Percentiles rank a stretch among this genome's conserved stretches.
Evolutionary conservation across 2,113 vertebrate genomes (phyloP).

Genomic region (Ammodytes marinus): DNA sequence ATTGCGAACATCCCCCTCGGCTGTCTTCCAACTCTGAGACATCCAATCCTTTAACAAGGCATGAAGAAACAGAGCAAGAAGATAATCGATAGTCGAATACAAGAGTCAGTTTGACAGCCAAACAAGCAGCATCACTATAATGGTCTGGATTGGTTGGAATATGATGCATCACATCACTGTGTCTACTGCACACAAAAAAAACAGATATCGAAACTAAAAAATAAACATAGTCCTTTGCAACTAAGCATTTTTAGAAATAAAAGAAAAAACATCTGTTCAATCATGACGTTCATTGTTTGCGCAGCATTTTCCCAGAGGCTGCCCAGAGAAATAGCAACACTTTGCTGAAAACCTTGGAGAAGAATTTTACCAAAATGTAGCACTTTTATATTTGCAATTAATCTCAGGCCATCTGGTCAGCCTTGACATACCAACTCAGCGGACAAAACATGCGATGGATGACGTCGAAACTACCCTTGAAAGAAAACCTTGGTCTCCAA

Average conservation of each 20-base stretch:
- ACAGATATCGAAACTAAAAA: not conserved
- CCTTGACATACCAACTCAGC: slow-evolving; percentile 64
- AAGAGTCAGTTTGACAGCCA: slow-evolving; percentile 26
- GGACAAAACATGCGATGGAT: slow-evolving; percentile 68
- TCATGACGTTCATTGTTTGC: not conserved
- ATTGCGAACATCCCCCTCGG: not conserved
- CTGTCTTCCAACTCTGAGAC: not conserved
- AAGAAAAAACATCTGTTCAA: not conserved
- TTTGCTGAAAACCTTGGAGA: slow-evolving; percentile 37
- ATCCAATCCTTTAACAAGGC: slow-evolving; percentile 16
- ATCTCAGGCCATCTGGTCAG: slow-evolving; percentile 57
- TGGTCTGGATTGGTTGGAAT: slow-evolving; percentile 11
- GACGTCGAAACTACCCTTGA: slow-evolving; percentile 73
- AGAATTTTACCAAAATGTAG: slow-evolving; percentile 33
- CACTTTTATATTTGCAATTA: slow-evolving; percentile 44
- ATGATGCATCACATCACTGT: slow-evolving; percentile 5
- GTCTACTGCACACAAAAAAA: not conserved
- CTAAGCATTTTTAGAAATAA: not conserved
- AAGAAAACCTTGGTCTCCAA: slow-evolving; percentile 64
- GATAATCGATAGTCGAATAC: slow-evolving; percentile 22
- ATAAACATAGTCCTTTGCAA: not conserved
- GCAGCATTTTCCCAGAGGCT: not conserved
- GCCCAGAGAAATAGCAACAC: not conserved
- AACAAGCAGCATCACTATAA: slow-evolving; percentile 21
- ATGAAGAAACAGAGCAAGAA: slow-evolving; percentile 18